Percentiles rank a stretch among this genome's conserved stretches.
Conservation (phyloP, 2,113 vertebrate species). For the Craseonycteris thonglongyai region DNA sequence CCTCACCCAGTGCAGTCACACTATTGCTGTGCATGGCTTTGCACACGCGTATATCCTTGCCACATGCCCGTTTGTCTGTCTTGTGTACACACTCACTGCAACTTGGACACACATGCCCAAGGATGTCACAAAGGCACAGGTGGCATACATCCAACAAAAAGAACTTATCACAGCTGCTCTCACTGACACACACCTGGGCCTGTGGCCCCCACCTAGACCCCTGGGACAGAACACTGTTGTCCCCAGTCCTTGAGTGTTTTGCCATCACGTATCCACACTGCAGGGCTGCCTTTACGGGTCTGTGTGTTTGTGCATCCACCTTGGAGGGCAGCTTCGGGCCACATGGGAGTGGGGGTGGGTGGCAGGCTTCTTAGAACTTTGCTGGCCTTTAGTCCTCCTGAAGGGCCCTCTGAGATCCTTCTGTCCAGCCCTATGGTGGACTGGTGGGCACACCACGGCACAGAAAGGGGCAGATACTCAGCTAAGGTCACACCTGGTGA, state of each 20-base stretch:
- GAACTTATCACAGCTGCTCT: not conserved
- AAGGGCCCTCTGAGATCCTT: not conserved
- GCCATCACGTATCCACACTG: not conserved
- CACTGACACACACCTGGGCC: not conserved
- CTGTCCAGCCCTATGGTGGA: too few species aligned
- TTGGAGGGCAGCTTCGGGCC: not conserved
- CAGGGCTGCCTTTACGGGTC: not conserved
- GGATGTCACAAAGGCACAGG: not conserved
- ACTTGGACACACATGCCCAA: not conserved
- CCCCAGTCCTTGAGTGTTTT: not conserved
- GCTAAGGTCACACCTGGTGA: not conserved
- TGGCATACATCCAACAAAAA: accelerated
- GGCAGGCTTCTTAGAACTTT: not conserved
- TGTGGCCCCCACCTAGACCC: not conserved
- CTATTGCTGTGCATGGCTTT: not conserved
- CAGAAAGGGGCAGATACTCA: not conserved
- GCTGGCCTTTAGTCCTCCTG: not conserved
- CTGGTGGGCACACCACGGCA: not conserved
- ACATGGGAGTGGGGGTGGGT: accelerated
- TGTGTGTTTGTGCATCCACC: not conserved
- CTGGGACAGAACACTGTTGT: not conserved
- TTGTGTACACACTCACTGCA: not conserved
- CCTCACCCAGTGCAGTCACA: not conserved
- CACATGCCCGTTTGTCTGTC: not conserved
- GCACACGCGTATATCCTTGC: not conserved